Conservation (phyloP, 2,113 vertebrate species). For the Bubo blakistoni region DNA sequence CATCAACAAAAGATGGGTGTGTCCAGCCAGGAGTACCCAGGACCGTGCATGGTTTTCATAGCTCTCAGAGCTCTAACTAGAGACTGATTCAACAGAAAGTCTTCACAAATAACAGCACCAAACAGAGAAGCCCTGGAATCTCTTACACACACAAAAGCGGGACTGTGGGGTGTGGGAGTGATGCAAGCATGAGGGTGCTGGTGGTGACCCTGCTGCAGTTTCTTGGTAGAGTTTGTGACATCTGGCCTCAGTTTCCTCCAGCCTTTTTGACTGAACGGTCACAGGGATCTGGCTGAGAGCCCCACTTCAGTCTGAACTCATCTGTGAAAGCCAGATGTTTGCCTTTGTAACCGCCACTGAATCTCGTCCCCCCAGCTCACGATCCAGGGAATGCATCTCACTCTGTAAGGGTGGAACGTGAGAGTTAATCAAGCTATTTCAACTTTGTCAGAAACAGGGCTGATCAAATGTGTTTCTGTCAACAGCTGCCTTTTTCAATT, state of each 20-base stretch:
- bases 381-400: background rate
- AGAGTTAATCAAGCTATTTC: background rate
- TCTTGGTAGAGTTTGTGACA: background rate
- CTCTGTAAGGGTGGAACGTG: background rate
- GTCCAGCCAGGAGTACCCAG: background rate
- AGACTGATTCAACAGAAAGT: background rate
- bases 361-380: background rate
- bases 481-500: slow-evolving; percentile 31
- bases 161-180: background rate
- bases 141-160: background rate
- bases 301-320: background rate
- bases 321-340: background rate
- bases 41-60: background rate
- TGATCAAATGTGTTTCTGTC: background rate
- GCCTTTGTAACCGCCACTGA: background rate
- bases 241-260: background rate
- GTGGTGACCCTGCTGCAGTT: background rate
- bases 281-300: background rate
- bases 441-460: background rate
- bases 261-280: background rate
- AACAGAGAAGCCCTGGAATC: background rate
- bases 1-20: background rate
- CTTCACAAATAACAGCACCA: background rate
- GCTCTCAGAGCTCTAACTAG: background rate
- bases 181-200: background rate